Percentiles rank a stretch among this genome's conserved stretches.
Conservation (phyloP, 30 jellyfish, hydroid and myxozoan species). For the Pseudorhiza aurosa region DNA sequence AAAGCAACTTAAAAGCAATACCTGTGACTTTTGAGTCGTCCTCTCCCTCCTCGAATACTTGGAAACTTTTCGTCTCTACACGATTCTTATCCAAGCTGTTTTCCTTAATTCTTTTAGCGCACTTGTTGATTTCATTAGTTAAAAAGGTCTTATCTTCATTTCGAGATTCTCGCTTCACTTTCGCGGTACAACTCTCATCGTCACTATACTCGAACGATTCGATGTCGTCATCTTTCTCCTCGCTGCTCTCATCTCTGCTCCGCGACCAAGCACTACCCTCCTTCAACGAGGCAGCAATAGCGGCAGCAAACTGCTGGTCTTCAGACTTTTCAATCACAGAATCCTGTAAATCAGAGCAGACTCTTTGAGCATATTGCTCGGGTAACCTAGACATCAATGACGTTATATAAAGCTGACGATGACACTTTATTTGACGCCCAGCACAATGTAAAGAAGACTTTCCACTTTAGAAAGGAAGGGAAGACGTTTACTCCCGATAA, state of each 20-base stretch:
- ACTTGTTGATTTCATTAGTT: conserved; percentile 44
- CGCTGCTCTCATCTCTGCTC: conserved; percentile 11
- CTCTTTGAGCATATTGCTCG: too few species aligned
- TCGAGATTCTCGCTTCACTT: conserved; percentile 1
- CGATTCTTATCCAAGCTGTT: conserved; percentile 39
- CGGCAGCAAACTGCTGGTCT: conserved; percentile 87
- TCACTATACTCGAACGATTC: conserved; percentile 68
- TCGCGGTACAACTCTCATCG: conserved; percentile 38
- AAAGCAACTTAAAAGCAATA: conserved; percentile 10
- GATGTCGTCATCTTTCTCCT: conserved; percentile 38
- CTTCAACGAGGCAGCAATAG: conserved; percentile 80
- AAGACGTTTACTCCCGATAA: too few species aligned
- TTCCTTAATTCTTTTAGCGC: conserved; percentile 38
- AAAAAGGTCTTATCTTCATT: conserved; percentile 4
- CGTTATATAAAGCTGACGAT: too few species aligned
- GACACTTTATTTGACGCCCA: too few species aligned
- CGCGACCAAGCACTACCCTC: conserved; percentile 29
- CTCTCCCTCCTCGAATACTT: conserved; percentile 67
- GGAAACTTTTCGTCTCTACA: neutral
- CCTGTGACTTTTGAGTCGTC: conserved; percentile 58
- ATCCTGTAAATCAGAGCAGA: conserved; percentile 12
- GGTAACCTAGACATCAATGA: too few species aligned
- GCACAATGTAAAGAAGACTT: too few species aligned
- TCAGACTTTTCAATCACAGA: conserved; percentile 78
- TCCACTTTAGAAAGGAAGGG: too few species aligned